A percentile compares a stretch with the other conserved stretches of the same genome.
Conservation (phyloP, 2,113 vertebrate species). For the Ranitomeya variabilis region DNA sequence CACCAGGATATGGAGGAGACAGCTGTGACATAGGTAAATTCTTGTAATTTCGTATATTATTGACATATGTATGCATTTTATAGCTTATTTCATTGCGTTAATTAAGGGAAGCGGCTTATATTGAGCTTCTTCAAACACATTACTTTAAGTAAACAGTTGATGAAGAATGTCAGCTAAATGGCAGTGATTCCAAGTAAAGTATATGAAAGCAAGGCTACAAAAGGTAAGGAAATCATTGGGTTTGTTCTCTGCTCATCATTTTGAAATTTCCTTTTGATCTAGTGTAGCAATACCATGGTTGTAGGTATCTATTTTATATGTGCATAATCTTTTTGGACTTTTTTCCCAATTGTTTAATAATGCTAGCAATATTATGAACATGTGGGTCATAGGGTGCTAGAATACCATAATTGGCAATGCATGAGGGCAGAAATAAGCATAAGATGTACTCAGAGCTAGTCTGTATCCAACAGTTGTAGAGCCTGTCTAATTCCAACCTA, state of each 20-base stretch:
- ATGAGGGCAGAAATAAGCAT: background rate
- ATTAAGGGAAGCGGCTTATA: background rate
- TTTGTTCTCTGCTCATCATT: background rate
- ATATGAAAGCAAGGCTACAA: background rate
- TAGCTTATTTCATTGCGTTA: background rate
- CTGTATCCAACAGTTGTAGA: too few species aligned
- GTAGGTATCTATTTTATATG: background rate
- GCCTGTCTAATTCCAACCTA: too few species aligned
- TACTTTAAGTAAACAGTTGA: background rate
- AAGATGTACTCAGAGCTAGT: background rate
- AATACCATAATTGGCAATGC: background rate
- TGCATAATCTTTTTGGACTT: background rate
- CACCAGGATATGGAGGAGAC: slow-evolving; percentile 61
- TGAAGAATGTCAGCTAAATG: background rate
- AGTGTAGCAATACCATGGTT: background rate
- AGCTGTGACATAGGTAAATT: slow-evolving; percentile 67
- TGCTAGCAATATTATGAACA: background rate
- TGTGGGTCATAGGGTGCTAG: background rate
- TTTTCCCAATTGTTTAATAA: background rate
- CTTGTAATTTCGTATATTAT: background rate
- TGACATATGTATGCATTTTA: background rate
- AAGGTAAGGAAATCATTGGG: background rate
- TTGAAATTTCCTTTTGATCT: background rate
- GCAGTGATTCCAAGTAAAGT: background rate
- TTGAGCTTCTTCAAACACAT: background rate